phyloP scores from a whole-genome alignment of 2,888 invertebrate genomes.

The Drosophila paracracens region DNA sequence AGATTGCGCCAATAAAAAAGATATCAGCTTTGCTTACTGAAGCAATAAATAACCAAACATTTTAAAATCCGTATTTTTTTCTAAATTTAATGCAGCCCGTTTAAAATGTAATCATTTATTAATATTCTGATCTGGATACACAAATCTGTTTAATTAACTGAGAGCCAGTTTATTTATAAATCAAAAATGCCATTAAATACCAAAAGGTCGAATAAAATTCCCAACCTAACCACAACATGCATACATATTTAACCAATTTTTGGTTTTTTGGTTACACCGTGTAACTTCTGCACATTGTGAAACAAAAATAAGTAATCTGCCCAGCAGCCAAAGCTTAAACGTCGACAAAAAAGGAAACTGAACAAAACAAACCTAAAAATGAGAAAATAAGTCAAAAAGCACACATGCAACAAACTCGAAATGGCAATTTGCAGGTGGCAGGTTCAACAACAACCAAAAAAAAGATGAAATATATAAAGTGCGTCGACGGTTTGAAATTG shows the following conservation, averaged over 20 bases:
- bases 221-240: not conserved
- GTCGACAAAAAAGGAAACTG: not conserved
- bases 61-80: not conserved
- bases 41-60: not conserved
- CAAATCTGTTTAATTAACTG: not conserved
- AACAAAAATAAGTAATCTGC: not conserved
- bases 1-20: not conserved
- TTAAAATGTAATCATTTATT: not conserved
- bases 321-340: conserved; percentile 9
- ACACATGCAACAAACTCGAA: conserved; percentile 14
- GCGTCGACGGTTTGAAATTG: conserved; percentile 27
- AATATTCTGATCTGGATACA: not conserved
- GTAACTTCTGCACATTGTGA: not conserved
- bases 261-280: not conserved
- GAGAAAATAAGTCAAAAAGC: conserved; percentile 17
- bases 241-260: conserved; percentile 3
- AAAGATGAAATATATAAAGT: conserved; percentile 21
- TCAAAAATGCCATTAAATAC: not conserved
- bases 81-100: not conserved
- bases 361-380: not conserved
- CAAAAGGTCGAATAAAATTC: not conserved
- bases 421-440: conserved; percentile 16
- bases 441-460: not conserved
- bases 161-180: not conserved
- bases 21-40: not conserved